Percentiles rank a stretch among this genome's conserved stretches.
Evolutionary conservation across 2,888 invertebrate genomes (phyloP).

Genomic region (Drosophila fulvimacula): DNA sequence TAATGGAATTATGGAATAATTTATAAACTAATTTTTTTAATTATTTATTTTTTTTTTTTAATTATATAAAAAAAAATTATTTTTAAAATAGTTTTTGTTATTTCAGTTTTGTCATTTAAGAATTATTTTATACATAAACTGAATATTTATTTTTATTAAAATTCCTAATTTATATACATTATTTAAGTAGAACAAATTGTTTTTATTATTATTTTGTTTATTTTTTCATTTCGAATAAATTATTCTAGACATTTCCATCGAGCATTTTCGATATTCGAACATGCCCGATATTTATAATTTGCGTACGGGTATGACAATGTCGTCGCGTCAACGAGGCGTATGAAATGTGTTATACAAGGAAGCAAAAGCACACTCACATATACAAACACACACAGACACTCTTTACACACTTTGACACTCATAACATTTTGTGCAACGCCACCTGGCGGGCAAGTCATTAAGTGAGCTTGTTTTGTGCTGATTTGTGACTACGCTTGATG

Average conservation of each 20-base stretch:
- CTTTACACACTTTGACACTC: slow-evolving; percentile 28
- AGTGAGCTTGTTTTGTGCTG: slow-evolving; percentile 72
- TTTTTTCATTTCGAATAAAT: too few relatives aligned
- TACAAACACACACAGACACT: not conserved
- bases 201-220: too few relatives aligned
- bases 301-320: slow-evolving; percentile 34
- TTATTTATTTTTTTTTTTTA: too few relatives aligned
- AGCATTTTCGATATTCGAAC: not conserved
- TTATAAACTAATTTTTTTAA: too few relatives aligned
- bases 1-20: not conserved
- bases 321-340: slow-evolving; percentile 40
- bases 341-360: slow-evolving; percentile 48
- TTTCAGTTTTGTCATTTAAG: too few relatives aligned
- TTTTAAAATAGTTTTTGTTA: too few relatives aligned
- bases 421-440: slow-evolving; percentile 48
- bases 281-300: slow-evolving; percentile 8
- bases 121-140: too few relatives aligned
- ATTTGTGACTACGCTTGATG: slow-evolving; percentile 45
- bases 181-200: too few relatives aligned
- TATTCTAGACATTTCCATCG: not conserved
- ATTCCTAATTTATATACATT: too few relatives aligned
- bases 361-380: slow-evolving; percentile 19
- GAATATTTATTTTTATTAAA: too few relatives aligned
- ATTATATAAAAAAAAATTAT: too few relatives aligned
- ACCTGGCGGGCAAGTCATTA: slow-evolving; percentile 73